These are phyloP conservation scores for Lytechinus variegatus DNA, from an alignment of 35 echinoderm and acorn worm species.

Conservation along the genomic window DNA sequence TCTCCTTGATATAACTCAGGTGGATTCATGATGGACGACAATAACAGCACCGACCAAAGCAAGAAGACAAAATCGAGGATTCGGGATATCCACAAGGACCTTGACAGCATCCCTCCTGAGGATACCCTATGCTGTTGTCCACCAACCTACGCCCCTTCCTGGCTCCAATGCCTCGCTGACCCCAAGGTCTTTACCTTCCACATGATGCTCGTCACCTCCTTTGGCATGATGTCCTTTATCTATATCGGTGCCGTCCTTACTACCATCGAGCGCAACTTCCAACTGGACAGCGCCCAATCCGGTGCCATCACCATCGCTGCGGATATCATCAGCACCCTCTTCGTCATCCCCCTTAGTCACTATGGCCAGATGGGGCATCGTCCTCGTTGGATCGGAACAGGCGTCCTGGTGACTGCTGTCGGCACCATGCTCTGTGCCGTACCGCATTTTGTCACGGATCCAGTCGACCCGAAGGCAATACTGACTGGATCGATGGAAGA, in stretches of 20 bases:
- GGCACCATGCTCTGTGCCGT: conserved; percentile 59
- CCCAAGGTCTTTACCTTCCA: conserved; percentile 57
- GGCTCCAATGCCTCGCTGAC: conserved; percentile 53
- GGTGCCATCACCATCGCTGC: conserved; percentile 61
- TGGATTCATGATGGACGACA: too few relatives aligned
- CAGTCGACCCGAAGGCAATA: neutral
- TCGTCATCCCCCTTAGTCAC: conserved; percentile 55
- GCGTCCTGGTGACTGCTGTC: conserved; percentile 52
- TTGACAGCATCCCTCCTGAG: too few relatives aligned
- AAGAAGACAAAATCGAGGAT: neutral
- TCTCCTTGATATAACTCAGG: too few relatives aligned
- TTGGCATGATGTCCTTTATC: conserved; percentile 25
- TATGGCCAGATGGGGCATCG: conserved; percentile 63
- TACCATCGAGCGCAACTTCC: conserved; percentile 69
- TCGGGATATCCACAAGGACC: neutral
- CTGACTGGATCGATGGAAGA: neutral
- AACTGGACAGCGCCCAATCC: conserved; percentile 65
- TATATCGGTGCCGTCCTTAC: conserved; percentile 59
- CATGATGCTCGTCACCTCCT: neutral
- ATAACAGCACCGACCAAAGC: neutral
- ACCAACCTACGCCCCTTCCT: conserved; percentile 35
- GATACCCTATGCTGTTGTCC: conserved; percentile 52
- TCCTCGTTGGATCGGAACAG: conserved; percentile 57
- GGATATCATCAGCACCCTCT: conserved; percentile 51
- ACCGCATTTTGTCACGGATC: conserved; percentile 56